Conservation (phyloP, 2,797 vertebrate genomes). For the Diglossa cyanea region DNA sequence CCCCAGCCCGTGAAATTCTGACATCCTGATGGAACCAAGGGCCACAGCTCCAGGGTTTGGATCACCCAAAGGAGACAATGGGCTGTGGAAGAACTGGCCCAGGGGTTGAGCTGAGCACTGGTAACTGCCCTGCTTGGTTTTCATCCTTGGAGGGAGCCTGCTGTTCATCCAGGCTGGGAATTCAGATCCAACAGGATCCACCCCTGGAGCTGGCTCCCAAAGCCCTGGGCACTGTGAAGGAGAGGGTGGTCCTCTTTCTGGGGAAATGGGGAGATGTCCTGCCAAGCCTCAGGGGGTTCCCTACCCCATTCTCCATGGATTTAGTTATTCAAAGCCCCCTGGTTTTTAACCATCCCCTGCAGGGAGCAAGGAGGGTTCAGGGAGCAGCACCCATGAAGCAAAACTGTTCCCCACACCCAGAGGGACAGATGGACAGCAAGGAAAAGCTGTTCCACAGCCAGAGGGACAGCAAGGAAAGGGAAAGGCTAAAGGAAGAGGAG, state of each 20-base stretch:
- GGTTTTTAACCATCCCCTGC: not conserved
- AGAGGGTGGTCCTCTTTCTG: not conserved
- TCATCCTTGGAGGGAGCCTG: not conserved
- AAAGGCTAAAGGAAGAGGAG: not conserved
- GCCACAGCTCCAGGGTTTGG: not conserved
- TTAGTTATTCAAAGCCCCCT: not conserved
- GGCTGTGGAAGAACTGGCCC: not conserved
- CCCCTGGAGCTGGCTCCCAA: not conserved
- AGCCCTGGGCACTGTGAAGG: rapidly evolving
- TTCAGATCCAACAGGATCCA: not conserved
- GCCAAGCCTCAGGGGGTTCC: not conserved
- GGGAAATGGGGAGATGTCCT: not conserved
- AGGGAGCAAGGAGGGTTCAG: not conserved
- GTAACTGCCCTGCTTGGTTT: not conserved
- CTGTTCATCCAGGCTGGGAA: not conserved
- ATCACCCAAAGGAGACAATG: rapidly evolving
- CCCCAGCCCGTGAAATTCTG: rapidly evolving
- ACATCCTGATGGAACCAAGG: not conserved
- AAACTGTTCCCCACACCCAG: not conserved
- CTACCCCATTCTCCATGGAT: not conserved
- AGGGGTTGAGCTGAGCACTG: not conserved
- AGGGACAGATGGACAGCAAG: not conserved
- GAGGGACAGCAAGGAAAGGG: not conserved
- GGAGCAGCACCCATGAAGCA: rapidly evolving
- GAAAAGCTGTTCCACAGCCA: too few species aligned